A percentile compares a stretch with the other conserved stretches of the same genome.
Conservation (phyloP, 2,113 vertebrate species). For the Sander vitreus region DNA sequence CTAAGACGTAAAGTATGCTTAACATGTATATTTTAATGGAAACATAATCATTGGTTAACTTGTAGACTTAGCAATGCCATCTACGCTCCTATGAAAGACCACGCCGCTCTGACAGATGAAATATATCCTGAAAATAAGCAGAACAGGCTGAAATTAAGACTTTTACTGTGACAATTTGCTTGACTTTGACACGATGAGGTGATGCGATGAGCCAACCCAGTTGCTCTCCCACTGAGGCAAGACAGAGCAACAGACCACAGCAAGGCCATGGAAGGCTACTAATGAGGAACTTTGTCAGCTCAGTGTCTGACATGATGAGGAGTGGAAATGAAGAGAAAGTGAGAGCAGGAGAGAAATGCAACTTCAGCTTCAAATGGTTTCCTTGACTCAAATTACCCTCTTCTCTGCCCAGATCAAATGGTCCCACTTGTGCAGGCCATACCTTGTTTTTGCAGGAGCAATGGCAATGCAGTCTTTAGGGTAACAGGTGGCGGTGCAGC, state of each 20-base stretch:
- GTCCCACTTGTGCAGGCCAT: constrained; percentile 43
- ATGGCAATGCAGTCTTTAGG: constrained; percentile 29
- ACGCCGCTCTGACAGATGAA: not conserved
- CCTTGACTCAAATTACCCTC: constrained; percentile 44
- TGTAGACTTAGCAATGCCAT: not conserved
- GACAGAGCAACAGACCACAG: constrained; percentile 34
- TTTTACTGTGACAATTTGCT: constrained; percentile 43
- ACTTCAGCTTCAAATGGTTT: constrained; percentile 49
- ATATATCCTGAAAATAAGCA: constrained; percentile 5
- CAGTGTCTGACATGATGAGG: constrained; percentile 37
- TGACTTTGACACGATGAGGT: constrained; percentile 31
- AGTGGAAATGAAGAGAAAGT: constrained; percentile 50
- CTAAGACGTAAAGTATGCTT: not conserved
- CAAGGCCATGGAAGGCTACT: constrained; percentile 23
- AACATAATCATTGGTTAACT: not conserved
- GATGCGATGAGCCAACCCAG: constrained; percentile 36
- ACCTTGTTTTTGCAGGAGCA: constrained; percentile 45
- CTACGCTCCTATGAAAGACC: not conserved
- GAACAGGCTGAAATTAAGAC: constrained; percentile 35
- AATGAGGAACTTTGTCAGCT: constrained; percentile 64
- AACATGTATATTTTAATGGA: not conserved
- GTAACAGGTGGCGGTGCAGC: constrained; percentile 46
- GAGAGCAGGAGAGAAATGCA: constrained; percentile 34
- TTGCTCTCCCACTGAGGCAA: constrained; percentile 29
- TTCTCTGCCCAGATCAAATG: constrained; percentile 49